Percentiles rank a stretch among this genome's conserved stretches.
These are phyloP conservation scores for Apodemia zela DNA, from an alignment of 2,888 invertebrate genomes.

Conservation along the genomic window DNA sequence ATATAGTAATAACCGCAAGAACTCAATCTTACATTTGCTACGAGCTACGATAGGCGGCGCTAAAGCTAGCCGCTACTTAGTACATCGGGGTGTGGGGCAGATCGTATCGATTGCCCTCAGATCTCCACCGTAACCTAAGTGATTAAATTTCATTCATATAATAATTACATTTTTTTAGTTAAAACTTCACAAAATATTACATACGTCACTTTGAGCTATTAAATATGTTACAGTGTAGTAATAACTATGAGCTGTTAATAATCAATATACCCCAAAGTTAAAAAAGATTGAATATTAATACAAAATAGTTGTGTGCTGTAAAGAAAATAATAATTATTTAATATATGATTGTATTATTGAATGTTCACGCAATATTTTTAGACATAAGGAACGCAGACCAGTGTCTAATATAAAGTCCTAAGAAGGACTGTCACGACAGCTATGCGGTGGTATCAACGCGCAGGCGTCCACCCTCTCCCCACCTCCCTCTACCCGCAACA, in stretches of 20 bases:
- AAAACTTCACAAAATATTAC: background rate
- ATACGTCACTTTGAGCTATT: background rate
- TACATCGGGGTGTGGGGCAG: constrained; percentile 46
- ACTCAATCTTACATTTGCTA: background rate
- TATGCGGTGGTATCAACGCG: constrained; percentile 56
- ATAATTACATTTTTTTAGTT: background rate
- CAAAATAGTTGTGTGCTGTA: background rate
- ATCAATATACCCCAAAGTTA: background rate
- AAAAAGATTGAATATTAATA: background rate
- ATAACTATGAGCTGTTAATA: background rate
- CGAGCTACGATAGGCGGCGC: constrained; percentile 48
- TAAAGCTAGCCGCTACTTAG: constrained; percentile 54
- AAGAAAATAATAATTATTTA: background rate
- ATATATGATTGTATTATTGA: background rate
- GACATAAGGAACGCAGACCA: constrained; percentile 37
- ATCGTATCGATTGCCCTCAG: constrained; percentile 52
- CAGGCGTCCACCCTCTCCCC: constrained; percentile 61
- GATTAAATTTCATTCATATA: background rate
- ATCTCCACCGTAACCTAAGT: background rate
- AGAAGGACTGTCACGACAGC: constrained; percentile 67
- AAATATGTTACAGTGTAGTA: background rate
- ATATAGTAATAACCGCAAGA: constrained; percentile 4
- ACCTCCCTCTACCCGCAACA: constrained; percentile 70
- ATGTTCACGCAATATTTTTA: constrained; percentile 11
- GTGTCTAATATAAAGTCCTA: constrained; percentile 53